phyloP scores from a whole-genome alignment of 2,888 invertebrate genomes.

The Troides aeacus region DNA sequence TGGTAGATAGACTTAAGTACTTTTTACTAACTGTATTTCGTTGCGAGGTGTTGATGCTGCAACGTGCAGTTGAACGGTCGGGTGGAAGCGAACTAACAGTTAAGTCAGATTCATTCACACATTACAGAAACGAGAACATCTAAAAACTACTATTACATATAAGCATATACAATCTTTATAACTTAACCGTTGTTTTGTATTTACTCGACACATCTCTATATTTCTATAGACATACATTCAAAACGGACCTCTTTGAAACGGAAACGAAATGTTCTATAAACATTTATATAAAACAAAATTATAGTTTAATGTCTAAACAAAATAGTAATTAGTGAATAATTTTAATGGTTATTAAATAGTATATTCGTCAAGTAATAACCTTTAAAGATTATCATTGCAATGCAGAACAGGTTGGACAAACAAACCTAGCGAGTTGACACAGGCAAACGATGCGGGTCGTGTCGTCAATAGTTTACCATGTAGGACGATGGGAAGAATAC shows the following conservation, averaged over 20 bases:
- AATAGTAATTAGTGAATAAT: neutral
- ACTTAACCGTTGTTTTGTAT: too few relatives aligned
- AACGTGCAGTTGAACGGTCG: slow-evolving; percentile 2
- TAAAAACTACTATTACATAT: neutral
- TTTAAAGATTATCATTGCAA: slow-evolving; percentile 42
- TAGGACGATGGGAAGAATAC: slow-evolving; percentile 37
- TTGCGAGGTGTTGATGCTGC: neutral
- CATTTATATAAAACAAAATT: too few relatives aligned
- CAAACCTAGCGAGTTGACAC: slow-evolving; percentile 58
- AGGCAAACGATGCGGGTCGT: slow-evolving; percentile 60
- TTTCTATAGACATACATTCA: too few relatives aligned
- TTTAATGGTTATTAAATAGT: neutral
- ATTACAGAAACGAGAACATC: neutral
- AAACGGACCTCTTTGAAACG: too few relatives aligned
- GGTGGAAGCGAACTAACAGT: slow-evolving; percentile 14
- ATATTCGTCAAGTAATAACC: neutral
- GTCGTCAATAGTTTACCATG: slow-evolving; percentile 48
- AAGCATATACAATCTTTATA: neutral
- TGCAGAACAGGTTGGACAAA: slow-evolving; percentile 57
- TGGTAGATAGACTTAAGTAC: neutral
- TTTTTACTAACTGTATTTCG: slow-evolving; percentile 14
- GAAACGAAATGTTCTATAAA: too few relatives aligned
- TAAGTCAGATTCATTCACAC: slow-evolving; percentile 37
- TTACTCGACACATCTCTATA: too few relatives aligned
- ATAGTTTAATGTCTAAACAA: neutral